These are phyloP conservation scores for Stenurella melanura DNA, from an alignment of 2,888 invertebrate species.

Conservation along the genomic window DNA sequence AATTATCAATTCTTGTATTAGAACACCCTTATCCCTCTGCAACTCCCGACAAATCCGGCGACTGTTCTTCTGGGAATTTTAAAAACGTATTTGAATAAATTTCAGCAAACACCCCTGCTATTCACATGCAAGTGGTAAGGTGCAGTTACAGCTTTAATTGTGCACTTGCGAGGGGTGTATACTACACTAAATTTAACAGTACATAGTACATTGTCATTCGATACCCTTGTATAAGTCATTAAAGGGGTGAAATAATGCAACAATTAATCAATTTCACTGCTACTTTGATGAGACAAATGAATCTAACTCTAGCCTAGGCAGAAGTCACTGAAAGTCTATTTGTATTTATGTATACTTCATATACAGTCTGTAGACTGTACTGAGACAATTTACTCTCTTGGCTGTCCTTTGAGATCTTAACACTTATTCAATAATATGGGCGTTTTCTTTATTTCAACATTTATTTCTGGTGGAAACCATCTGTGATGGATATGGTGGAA, in stretches of 20 bases:
- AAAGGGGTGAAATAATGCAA: constrained; percentile 44
- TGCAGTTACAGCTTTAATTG: constrained; percentile 49
- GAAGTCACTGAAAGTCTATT: constrained; percentile 1
- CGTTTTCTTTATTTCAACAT: no score
- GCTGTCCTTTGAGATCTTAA: no score
- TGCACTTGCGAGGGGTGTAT: constrained; percentile 44
- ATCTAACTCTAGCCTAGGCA: not conserved
- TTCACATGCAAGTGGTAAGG: constrained; percentile 45
- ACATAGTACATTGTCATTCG: constrained; percentile 43
- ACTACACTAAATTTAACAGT: constrained; percentile 38
- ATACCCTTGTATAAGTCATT: constrained; percentile 47
- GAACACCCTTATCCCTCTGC: not conserved
- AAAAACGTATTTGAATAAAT: constrained; percentile 42
- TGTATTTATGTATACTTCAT: not conserved
- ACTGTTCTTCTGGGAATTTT: constrained; percentile 38
- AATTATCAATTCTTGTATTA: no score
- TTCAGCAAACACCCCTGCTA: constrained; percentile 33
- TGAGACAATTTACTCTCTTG: no score
- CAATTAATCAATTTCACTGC: constrained; percentile 45
- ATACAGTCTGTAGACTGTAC: no score
- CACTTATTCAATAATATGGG: no score
- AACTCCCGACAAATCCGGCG: not conserved
- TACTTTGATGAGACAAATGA: constrained; percentile 13
- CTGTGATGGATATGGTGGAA: no score
- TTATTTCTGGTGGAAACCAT: no score